These are phyloP conservation scores for Natator depressus DNA, from an alignment of 2,113 vertebrate genomes.

Conservation along the genomic window DNA sequence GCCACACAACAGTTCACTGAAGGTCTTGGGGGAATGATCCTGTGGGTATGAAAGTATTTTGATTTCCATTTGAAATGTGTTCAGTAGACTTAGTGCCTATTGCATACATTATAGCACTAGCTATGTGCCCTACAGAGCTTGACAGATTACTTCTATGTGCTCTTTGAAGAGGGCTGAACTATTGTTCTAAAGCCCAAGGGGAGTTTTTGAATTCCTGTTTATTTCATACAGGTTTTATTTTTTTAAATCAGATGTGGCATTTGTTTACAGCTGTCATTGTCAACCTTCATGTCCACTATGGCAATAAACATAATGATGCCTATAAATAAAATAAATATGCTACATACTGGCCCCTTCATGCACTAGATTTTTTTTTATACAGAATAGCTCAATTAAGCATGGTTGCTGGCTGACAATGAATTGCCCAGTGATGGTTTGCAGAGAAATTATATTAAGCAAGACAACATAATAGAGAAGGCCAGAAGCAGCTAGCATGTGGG, in stretches of 20 bases:
- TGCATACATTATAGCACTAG: not conserved
- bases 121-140: not conserved
- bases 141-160: not conserved
- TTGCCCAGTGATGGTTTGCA: rapidly evolving
- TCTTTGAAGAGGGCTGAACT: rapidly evolving
- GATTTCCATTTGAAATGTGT: not conserved
- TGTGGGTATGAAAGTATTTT: not conserved
- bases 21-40: not conserved
- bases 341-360: slow-evolving; percentile 22
- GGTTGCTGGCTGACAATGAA: not conserved
- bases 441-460: not conserved
- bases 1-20: not conserved
- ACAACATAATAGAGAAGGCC: not conserved
- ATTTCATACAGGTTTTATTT: not conserved
- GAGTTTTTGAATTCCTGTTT: rapidly evolving
- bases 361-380: slow-evolving; percentile 24
- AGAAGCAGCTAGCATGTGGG: not conserved
- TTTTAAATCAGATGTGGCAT: not conserved
- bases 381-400: slow-evolving; percentile 31
- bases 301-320: slow-evolving; percentile 25
- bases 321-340: slow-evolving; percentile 41
- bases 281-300: slow-evolving; percentile 35
- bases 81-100: not conserved
- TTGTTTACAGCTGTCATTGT: slow-evolving; percentile 15
- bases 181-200: not conserved